phyloP scores from a whole-genome alignment of 2,113 vertebrate genomes.

The Chinchilla lanigera region DNA sequence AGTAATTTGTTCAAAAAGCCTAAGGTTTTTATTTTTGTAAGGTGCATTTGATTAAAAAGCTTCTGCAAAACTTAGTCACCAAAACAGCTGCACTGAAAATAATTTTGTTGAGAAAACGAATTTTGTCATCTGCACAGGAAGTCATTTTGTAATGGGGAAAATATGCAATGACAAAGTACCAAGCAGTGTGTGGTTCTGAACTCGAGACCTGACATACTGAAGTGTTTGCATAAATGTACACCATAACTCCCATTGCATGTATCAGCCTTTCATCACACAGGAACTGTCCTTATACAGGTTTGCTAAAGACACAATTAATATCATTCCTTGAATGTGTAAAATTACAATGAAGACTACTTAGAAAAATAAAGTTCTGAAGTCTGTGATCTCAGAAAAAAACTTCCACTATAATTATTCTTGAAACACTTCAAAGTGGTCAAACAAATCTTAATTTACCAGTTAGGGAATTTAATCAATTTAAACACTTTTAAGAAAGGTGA shows the following conservation, averaged over 20 bases:
- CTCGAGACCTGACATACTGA: slow-evolving; percentile 22
- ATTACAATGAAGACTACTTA: background rate
- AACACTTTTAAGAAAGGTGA: slow-evolving; percentile 19
- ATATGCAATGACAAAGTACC: slow-evolving; percentile 42
- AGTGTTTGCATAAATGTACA: background rate
- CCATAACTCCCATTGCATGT: background rate
- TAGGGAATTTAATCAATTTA: slow-evolving; percentile 42
- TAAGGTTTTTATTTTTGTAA: slow-evolving; percentile 37
- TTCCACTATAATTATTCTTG: background rate
- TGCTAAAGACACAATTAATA: background rate
- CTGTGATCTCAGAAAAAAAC: slow-evolving; percentile 45
- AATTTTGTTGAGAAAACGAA: slow-evolving; percentile 22
- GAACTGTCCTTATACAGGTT: background rate
- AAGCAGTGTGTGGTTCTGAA: slow-evolving; percentile 55
- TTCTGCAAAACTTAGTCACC: slow-evolving; percentile 74
- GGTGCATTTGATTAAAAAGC: slow-evolving; percentile 78
- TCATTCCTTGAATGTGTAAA: background rate
- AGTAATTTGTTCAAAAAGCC: slow-evolving; percentile 72
- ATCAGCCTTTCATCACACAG: background rate
- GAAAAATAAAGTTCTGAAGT: slow-evolving; percentile 47
- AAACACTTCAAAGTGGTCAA: slow-evolving; percentile 41
- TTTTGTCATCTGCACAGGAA: slow-evolving; percentile 80
- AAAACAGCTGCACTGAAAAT: slow-evolving; percentile 65
- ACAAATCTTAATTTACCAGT: slow-evolving; percentile 43
- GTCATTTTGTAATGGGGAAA: slow-evolving; percentile 73